These are phyloP conservation scores for Panzeria rudis DNA, from an alignment of 2,888 invertebrate genomes.

Conservation along the genomic window DNA sequence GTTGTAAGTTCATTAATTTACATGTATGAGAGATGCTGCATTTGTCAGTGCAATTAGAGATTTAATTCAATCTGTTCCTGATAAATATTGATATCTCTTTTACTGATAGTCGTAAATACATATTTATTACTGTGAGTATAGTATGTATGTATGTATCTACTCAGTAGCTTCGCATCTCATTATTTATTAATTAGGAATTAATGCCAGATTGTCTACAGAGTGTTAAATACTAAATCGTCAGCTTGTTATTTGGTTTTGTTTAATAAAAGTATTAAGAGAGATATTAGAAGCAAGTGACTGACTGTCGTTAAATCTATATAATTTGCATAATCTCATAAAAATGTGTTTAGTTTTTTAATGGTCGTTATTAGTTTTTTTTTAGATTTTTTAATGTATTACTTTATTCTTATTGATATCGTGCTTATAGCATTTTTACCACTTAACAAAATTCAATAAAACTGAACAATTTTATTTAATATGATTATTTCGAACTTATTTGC, in stretches of 20 bases:
- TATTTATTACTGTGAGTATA: neutral
- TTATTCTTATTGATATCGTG: no score
- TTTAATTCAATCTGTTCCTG: conserved; percentile 1
- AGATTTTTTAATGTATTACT: neutral
- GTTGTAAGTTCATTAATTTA: no score
- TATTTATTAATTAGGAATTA: conserved; percentile 12
- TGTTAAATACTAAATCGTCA: neutral
- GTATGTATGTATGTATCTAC: no score
- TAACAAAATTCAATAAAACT: no score
- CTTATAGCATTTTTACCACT: no score
- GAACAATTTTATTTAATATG: no score
- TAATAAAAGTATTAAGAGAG: conserved; percentile 10
- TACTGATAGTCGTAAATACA: neutral
- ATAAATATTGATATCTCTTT: neutral
- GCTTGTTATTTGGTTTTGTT: conserved; percentile 7
- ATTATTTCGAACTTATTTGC: no score
- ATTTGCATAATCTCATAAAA: conserved; percentile 38
- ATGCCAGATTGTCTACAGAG: conserved; percentile 1
- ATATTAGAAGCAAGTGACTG: neutral
- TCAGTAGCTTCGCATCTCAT: neutral
- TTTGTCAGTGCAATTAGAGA: neutral
- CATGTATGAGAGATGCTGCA: neutral
- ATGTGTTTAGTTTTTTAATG: conserved; percentile 26
- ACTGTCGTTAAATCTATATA: conserved; percentile 15
- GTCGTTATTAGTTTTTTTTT: neutral